Base-by-base conservation (phyloP, 2,113 vertebrate species). In the Rhadina sibilatrix region DNA sequence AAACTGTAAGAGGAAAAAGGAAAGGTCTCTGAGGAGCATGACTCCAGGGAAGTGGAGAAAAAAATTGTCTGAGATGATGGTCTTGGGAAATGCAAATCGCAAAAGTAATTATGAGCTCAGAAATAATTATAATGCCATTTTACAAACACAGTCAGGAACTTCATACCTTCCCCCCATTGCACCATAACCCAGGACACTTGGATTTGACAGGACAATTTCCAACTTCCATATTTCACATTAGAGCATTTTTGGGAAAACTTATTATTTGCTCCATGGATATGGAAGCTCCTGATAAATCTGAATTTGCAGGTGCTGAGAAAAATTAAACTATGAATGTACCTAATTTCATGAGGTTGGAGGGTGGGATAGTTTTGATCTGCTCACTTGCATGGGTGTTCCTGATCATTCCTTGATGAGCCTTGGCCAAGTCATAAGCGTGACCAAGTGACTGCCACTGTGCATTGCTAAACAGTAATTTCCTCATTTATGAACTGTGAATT, bases 361-460 rank as follows among this genome's bases (percentile, higher is more conserved):
- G 21, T 10, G 49, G 40, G 22, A 12, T 35, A 22, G 25, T 90
- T 90, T 49, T 49, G 44, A 31, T 65, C 15, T 81, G 20, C 9
- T 69, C 68, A 57, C 28, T 23, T 69, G 8, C 20, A 33, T 7
- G 33, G 5, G 6, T 47, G 23, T 5, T 89, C 37, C 65, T 60
- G 61, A 25, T 50, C 22, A 7, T 56, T 44, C 44, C 25, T 40
- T 49, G 68, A 37, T 1, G 12, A 91, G 13, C 19, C 24, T 31
- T 50, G 69, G 12, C 11, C 12, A 11, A 56, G 37, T 5, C 66
- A 18, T 1, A 12, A 12, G 24, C 21, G 2, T 6, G 52, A 35
- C 23, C 57, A 31, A 44, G 40, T 1, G 3, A n/a, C 59, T 11
- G 46, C 22, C 18, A 15, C 2, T 0, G 0, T 20, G 13, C 5